Evolutionary conservation across 1,140 invertebrate genomes (phyloP), one percentile per base, ranked within the genome.

Genomic region (Diachasma alloeum): DNA sequence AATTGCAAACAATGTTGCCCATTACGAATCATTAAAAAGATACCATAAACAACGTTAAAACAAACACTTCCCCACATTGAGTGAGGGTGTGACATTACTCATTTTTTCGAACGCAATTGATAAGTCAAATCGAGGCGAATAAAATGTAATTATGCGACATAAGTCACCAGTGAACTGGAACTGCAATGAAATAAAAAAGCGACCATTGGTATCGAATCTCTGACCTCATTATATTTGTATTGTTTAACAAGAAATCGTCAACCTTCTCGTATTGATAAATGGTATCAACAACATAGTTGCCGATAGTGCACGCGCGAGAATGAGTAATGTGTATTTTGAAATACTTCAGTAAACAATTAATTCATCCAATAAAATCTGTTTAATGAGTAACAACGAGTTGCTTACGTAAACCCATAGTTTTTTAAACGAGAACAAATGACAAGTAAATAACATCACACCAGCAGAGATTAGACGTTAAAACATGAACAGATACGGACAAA

Each of bases 1-100:
- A 80, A 79, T 79, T 69, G 79, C 82, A 75, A 79, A 79, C 82
- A 75, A 79, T 80, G 74, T 80, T 71, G 19, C 19, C 59, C 10
- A 63, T 63, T 13, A 63, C 59, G 24, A 24, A 9, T 63, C 59
- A 63, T 24, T 26, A 4, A 56, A 56, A 26, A 63, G 19, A 63
- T 63, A 24, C 22, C 48, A 22, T 10, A 26, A 31, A 26, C 19
- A 24, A 10, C 59, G 19, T 63, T 26, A 24, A 63, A 59, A 15
- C 19, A 63, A 63, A 26, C 19, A 59, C 44, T n/a, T n/a, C n/a
- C n/a, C 48, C 15, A 15, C 24, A 24, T 0, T 9, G 59, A 11
- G 59, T 63, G 24, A 26, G 24, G 59, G 59, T 63, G 19, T 63
- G 59, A 63, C 48, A 53, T 53, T 63, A 26, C 3, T 26, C 24